These are phyloP conservation scores for Prorops nasuta DNA, from an alignment of 1,140 invertebrate genomes.

Conservation along the genomic window DNA sequence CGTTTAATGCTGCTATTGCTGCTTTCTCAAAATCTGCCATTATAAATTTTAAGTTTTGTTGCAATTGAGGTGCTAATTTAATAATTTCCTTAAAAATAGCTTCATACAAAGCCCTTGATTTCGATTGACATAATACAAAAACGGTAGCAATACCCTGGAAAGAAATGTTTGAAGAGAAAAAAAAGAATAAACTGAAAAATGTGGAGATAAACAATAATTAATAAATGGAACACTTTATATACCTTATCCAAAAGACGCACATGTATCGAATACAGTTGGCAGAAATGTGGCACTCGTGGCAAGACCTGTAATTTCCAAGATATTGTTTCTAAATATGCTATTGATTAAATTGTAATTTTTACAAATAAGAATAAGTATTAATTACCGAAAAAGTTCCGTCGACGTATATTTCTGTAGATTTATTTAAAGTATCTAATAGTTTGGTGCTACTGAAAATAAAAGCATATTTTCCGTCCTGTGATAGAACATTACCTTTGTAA, in stretches of 20 bases:
- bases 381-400: neutral
- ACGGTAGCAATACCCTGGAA: neutral
- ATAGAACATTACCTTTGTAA: neutral
- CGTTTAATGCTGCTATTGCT: neutral
- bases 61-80: neutral
- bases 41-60: conserved; percentile 8
- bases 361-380: neutral
- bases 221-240: neutral
- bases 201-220: neutral
- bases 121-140: neutral
- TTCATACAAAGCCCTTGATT: neutral
- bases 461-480: neutral
- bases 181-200: neutral
- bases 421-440: neutral
- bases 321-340: neutral
- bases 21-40: conserved; percentile 12
- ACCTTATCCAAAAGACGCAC: neutral
- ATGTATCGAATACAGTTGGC: neutral
- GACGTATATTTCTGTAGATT: neutral
- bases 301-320: neutral
- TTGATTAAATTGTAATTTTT: neutral
- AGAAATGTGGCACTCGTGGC: neutral
- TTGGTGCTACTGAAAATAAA: neutral
- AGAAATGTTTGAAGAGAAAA: no score
- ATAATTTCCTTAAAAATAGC: neutral